phyloP scores from a whole-genome alignment of 2,888 invertebrate genomes.

The Athripsodes cinereus region DNA sequence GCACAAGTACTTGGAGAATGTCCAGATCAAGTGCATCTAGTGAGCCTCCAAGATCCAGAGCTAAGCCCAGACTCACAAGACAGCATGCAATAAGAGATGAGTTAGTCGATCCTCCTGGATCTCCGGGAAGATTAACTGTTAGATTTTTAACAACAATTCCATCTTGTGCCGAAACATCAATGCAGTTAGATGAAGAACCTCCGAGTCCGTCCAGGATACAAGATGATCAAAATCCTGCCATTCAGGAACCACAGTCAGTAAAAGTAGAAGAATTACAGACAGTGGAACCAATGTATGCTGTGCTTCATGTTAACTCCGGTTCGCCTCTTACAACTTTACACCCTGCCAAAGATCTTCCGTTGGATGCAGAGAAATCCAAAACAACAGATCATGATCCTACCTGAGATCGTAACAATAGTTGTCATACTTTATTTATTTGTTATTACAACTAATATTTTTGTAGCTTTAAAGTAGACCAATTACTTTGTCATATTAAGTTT shows the following conservation, averaged over 20 bases:
- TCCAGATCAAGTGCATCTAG: constrained; percentile 76
- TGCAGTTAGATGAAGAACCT: constrained; percentile 60
- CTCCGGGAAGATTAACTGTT: constrained; percentile 49
- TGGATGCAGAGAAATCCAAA: constrained; percentile 23
- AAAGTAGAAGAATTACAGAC: neutral
- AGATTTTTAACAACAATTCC: constrained; percentile 67
- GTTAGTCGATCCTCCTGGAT: constrained; percentile 52
- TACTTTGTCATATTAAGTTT: neutral
- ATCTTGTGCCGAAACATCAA: constrained; percentile 66
- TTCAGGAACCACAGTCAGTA: neutral
- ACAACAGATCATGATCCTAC: constrained; percentile 15
- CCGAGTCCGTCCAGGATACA: constrained; percentile 23
- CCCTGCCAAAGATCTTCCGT: constrained; percentile 22
- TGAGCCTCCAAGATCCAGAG: constrained; percentile 33
- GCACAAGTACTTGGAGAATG: constrained; percentile 84
- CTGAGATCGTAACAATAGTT: constrained; percentile 8
- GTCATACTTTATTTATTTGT: neutral
- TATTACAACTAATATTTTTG: neutral
- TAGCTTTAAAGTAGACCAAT: neutral
- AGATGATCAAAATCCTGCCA: constrained; percentile 8
- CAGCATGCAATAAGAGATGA: constrained; percentile 78
- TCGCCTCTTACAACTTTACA: constrained; percentile 24
- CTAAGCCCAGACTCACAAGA: constrained; percentile 71
- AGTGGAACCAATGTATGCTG: constrained; percentile 22
- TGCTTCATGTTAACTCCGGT: constrained; percentile 19